Percentiles rank a stretch among this genome's conserved stretches.
Conservation (phyloP, 2,888 invertebrate species). For the Glomeris marginata region DNA sequence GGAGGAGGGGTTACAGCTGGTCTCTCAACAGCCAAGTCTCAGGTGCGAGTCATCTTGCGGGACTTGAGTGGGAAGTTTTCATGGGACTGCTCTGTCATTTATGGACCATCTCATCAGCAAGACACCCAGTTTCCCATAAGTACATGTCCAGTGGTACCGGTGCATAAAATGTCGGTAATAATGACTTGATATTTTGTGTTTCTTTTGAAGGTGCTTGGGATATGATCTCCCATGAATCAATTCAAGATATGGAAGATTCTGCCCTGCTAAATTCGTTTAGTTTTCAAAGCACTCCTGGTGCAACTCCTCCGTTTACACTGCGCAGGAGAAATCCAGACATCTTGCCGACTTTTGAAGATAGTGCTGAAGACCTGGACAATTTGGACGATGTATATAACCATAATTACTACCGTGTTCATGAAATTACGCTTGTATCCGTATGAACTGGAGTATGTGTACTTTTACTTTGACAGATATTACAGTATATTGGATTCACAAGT, state of each 20-base stretch:
- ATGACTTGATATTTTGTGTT: too few relatives aligned
- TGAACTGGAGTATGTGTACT: background rate
- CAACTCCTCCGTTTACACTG: constrained; percentile 36
- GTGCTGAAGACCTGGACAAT: constrained; percentile 77
- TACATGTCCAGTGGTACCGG: too few relatives aligned
- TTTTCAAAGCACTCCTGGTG: too few relatives aligned
- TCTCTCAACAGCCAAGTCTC: constrained; percentile 60
- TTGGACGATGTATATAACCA: constrained; percentile 62
- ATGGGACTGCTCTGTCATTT: constrained; percentile 88
- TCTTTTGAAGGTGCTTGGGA: constrained; percentile 13
- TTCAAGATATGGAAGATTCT: constrained; percentile 29
- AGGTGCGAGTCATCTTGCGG: constrained; percentile 69
- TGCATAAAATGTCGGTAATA: too few relatives aligned
- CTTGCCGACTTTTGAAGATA: constrained; percentile 63
- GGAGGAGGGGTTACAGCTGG: constrained; percentile 62
- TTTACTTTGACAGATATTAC: constrained; percentile 47
- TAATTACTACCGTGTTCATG: too few relatives aligned
- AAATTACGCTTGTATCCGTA: too few relatives aligned
- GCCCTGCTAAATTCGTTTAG: constrained; percentile 36
- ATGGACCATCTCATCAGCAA: constrained; percentile 29
- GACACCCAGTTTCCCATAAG: too few relatives aligned
- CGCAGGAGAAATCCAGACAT: constrained; percentile 56
- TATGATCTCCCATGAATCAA: constrained; percentile 42
- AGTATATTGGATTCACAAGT: constrained; percentile 81
- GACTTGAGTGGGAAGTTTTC: constrained; percentile 88